Percentiles rank a stretch among this genome's conserved stretches.
Evolutionary conservation across 2,797 vertebrate species (phyloP).

Genomic region (Antennarius maculatus): DNA sequence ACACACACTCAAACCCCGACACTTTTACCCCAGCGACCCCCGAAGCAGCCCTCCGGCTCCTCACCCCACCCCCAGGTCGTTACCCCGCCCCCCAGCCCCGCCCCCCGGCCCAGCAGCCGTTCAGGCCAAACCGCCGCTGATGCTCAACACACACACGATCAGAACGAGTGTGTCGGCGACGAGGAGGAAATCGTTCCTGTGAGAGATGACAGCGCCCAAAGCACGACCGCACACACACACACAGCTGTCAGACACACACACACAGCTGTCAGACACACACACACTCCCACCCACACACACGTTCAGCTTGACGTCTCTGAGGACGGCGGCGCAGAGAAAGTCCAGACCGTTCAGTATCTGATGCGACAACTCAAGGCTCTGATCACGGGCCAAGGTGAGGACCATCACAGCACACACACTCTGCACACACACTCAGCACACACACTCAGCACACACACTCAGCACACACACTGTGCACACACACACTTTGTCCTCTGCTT

Average conservation of each 20-base stretch:
- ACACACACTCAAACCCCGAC: neutral
- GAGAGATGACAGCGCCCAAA: conserved; percentile 56
- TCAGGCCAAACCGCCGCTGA: neutral
- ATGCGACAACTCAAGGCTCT: conserved; percentile 83
- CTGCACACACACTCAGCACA: too few species aligned
- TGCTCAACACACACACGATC: rapidly evolving
- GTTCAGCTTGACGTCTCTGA: neutral
- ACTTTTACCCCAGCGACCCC: rapidly evolving
- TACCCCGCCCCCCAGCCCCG: neutral
- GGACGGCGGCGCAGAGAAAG: conserved; percentile 50
- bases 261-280: too few species aligned
- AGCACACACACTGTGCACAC: neutral
- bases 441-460: too few species aligned
- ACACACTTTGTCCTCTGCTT: neutral
- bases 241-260: neutral
- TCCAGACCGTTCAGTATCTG: conserved; percentile 82
- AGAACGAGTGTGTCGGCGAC: neutral
- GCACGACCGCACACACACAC: rapidly evolving
- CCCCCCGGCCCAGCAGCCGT: neutral
- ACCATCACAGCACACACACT: too few species aligned
- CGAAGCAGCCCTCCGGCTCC: neutral
- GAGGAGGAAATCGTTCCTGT: conserved; percentile 63
- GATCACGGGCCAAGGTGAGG: conserved; percentile 71
- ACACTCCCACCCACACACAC: neutral
- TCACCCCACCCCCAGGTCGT: neutral